Base-by-base conservation (phyloP, 1,140 invertebrate genomes). In the Eupristina koningsbergeri region DNA sequence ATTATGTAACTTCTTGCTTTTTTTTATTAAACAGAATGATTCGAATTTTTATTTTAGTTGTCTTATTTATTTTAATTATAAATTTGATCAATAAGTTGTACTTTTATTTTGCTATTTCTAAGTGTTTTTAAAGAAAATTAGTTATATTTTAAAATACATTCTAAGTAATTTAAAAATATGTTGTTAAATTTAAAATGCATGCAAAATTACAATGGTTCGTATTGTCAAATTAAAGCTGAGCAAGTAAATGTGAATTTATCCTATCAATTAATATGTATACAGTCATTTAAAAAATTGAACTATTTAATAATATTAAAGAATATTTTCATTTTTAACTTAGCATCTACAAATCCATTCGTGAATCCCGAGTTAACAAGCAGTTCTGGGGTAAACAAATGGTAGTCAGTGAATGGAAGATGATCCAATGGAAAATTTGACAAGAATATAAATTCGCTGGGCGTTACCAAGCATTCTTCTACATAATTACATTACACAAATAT, bases 281-380 rank as follows among this genome's bases (percentile, higher is more conserved):
- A 71, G 39, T n/a, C 53, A 0, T 53, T 0, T 5, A 58, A 29
- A 58, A 50, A 81, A 1, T 53, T 36, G 29, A 0, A 1, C 22
- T 41, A 41, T 19, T 31, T 41, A 29, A 22, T 34, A 31, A 17
- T 82, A 83, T 69, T 53, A 75, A 82, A 84, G 71, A 71, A 76
- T 81, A 82, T 80, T 88, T 88, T 88, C 31, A 80, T 63, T 88
- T 86, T 86, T 87, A 88, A 85, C 81, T 76, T 88, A 85, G 88
- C 88, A 67, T 89, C 89, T 45, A 92, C 91, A 87, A 92, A 92
- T 85, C 91, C 90, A 58, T 92, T 92, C 86, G 84, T 89, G 86
- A 89, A 87, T 87, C 83, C 88, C 74, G 89, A 89, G 39, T 84
- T 86, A 76, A 77, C 85, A 50, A 81, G 82, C 34, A 86, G 83